Conservation (phyloP, 1,140 invertebrate genomes). For the Drosophila nasuta region DNA sequence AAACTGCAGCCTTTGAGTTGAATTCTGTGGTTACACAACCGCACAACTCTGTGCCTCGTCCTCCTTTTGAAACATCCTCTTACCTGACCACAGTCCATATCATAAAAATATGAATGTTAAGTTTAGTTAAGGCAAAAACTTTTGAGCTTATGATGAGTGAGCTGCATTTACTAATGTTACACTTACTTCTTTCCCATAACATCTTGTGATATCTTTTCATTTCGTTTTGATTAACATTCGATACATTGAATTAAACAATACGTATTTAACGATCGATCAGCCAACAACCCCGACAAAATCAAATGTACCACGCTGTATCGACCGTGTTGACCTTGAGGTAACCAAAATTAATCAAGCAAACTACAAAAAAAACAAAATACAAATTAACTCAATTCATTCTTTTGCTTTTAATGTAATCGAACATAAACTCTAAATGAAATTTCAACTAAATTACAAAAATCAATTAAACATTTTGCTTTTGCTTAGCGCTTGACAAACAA, state of each 20-base stretch:
- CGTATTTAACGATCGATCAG: conserved; percentile 55
- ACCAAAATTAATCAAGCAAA: conserved; percentile 77
- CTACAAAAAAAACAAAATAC: not conserved
- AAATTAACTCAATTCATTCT: conserved; percentile 29
- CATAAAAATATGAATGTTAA: conserved; percentile 1
- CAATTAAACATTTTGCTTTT: conserved; percentile 32
- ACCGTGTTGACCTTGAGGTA: conserved; percentile 96
- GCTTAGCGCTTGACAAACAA: conserved; percentile 38
- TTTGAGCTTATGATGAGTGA: conserved; percentile 8
- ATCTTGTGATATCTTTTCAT: conserved; percentile 29
- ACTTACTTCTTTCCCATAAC: conserved; percentile 40
- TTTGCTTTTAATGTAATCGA: conserved; percentile 18
- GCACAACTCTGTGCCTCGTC: not conserved
- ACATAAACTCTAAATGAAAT: conserved; percentile 13
- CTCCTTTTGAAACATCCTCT: not conserved
- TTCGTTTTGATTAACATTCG: conserved; percentile 19
- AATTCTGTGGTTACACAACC: conserved; percentile 18
- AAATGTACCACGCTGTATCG: conserved; percentile 96
- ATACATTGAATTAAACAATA: conserved; percentile 6
- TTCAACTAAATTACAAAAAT: conserved; percentile 25
- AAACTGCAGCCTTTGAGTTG: conserved; percentile 14
- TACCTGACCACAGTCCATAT: not conserved
- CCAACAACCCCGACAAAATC: conserved; percentile 86
- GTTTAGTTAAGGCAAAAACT: conserved; percentile 23
- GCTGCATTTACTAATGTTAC: conserved; percentile 54